phyloP scores from a whole-genome alignment of 2,888 invertebrate genomes.

The Sesia apiformis region DNA sequence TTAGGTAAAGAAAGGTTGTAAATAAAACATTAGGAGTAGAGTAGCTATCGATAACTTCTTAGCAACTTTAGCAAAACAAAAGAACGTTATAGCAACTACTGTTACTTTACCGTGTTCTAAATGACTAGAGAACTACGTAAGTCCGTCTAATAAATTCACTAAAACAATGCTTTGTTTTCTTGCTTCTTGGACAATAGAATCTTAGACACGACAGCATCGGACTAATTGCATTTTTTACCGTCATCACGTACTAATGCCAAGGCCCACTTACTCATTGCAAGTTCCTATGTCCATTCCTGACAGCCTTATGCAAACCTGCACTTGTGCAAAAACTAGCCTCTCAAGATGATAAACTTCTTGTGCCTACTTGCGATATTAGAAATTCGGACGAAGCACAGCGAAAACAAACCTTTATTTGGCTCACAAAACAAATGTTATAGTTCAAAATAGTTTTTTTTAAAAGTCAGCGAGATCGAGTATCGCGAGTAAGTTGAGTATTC shows the following conservation, averaged over 20 bases:
- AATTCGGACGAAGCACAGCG: constrained; percentile 32
- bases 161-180: constrained; percentile 60
- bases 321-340: constrained; percentile 49
- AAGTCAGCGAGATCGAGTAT: constrained; percentile 45
- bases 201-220: constrained; percentile 48
- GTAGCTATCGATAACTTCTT: too few relatives aligned
- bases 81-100: too few relatives aligned
- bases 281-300: constrained; percentile 63
- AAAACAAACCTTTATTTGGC: constrained; percentile 43
- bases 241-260: constrained; percentile 61
- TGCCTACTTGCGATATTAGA: constrained; percentile 27
- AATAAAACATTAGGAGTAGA: too few relatives aligned
- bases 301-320: constrained; percentile 54
- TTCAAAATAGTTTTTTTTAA: constrained; percentile 20
- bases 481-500: constrained; percentile 56
- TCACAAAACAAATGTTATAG: constrained; percentile 21
- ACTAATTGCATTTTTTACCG: constrained; percentile 67
- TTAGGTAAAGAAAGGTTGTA: too few relatives aligned
- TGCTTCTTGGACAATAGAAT: constrained; percentile 65
- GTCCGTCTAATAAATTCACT: constrained; percentile 43
- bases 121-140: too few relatives aligned
- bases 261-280: constrained; percentile 66
- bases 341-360: constrained; percentile 44
- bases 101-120: too few relatives aligned
- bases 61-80: too few relatives aligned